A percentile compares a stretch with the other conserved stretches of the same genome.
These are phyloP conservation scores for Scaeva pyrastri DNA, from an alignment of 2,888 invertebrate species.

Conservation along the genomic window DNA sequence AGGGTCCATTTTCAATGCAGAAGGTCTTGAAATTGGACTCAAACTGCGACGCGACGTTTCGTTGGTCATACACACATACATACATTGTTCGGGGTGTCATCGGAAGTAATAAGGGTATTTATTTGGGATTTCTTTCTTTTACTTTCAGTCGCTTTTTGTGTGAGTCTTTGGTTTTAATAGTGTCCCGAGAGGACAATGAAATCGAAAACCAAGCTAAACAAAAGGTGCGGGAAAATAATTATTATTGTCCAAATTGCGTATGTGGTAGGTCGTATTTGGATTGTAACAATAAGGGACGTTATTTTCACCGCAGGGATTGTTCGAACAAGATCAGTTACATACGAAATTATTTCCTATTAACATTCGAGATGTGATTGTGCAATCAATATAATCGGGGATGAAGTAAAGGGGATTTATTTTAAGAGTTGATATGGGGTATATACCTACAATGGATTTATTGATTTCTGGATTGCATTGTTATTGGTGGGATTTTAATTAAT, in stretches of 20 bases:
- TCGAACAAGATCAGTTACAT: constrained; percentile 56
- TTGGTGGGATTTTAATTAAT: too few relatives aligned
- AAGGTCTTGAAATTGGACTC: constrained; percentile 23
- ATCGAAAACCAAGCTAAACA: constrained; percentile 43
- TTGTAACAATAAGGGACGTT: constrained; percentile 31
- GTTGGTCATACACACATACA: too few relatives aligned
- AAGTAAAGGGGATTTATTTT: constrained; percentile 16
- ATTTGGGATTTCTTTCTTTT: constrained; percentile 59
- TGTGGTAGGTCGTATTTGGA: constrained; percentile 47
- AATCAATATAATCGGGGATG: constrained; percentile 1
- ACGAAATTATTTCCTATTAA: constrained; percentile 56
- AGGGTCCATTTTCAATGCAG: background rate
- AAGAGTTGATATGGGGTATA: background rate
- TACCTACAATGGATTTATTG: background rate
- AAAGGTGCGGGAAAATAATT: constrained; percentile 36
- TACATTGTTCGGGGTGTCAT: constrained; percentile 61
- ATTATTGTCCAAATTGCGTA: constrained; percentile 48
- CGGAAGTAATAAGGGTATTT: constrained; percentile 73
- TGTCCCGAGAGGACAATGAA: constrained; percentile 67
- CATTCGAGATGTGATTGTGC: constrained; percentile 35
- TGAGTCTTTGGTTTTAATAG: constrained; percentile 29
- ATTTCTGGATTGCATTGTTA: background rate
- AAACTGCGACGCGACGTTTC: too few relatives aligned
- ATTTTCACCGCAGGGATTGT: constrained; percentile 41
- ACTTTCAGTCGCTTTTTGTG: too few relatives aligned